Percentiles rank a stretch among this genome's conserved stretches.
phyloP scores from a whole-genome alignment of 30 jellyfish, hydroid and myxozoan genomes.

The Hydra vulgaris region DNA sequence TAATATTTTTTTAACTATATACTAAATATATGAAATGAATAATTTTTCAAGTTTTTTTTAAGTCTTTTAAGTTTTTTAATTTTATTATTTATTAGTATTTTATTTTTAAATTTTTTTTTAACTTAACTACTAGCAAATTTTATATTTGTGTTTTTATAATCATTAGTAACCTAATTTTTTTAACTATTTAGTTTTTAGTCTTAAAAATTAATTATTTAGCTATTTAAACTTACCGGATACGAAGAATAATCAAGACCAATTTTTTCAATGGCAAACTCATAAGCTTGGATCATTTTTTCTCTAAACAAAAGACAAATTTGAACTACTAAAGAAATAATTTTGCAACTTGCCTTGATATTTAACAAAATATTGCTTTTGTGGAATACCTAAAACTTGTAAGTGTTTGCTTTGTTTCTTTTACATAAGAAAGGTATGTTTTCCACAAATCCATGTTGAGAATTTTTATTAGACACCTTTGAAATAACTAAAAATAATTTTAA shows the following conservation, averaged over 20 bases:
- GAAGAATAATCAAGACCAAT: conserved; percentile 88
- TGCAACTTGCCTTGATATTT: too few species aligned
- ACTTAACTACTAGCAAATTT: too few species aligned
- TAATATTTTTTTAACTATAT: too few species aligned
- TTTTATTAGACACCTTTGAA: conserved; percentile 79
- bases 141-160: too few species aligned
- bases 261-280: conserved; percentile 95
- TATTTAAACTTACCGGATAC: conserved; percentile 61
- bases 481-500: conserved; percentile 35
- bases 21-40: too few species aligned
- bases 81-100: too few species aligned
- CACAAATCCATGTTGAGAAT: conserved; percentile 77
- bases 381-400: conserved; percentile 78
- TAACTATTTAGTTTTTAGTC: too few species aligned
- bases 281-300: conserved; percentile 97
- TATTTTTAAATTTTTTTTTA: too few species aligned
- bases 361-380: neutral
- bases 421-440: conserved; percentile 82
- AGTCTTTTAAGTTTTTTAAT: too few species aligned
- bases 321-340: neutral
- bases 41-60: too few species aligned
- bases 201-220: too few species aligned
- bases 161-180: too few species aligned
- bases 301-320: conserved; percentile 18
- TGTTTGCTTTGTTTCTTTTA: conserved; percentile 85